Evolutionary conservation across 1,140 invertebrate species (phyloP).

Genomic region (Battus philenor): DNA sequence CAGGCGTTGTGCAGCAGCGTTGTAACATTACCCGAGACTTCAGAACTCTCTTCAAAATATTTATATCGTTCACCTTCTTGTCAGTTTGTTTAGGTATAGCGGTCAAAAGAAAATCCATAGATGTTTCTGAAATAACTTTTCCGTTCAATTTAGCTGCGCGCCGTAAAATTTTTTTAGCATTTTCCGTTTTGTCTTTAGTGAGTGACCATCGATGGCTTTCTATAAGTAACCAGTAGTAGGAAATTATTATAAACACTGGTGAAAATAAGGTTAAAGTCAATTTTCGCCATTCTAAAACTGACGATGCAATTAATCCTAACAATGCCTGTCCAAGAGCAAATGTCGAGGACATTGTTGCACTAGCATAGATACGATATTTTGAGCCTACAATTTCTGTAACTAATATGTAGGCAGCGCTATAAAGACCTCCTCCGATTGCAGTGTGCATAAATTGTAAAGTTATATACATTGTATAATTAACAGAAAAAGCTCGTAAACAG

Average conservation of each 20-base stretch:
- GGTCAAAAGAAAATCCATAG: slow-evolving; percentile 68
- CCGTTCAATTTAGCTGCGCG: slow-evolving; percentile 82
- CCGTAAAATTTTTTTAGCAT: slow-evolving; percentile 77
- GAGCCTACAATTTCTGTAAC: slow-evolving; percentile 87
- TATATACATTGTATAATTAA: slow-evolving; percentile 60
- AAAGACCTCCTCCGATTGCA: slow-evolving; percentile 57
- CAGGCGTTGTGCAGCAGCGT: slow-evolving; percentile 81
- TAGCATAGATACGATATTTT: slow-evolving; percentile 82
- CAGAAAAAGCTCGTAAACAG: slow-evolving; percentile 48
- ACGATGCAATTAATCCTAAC: slow-evolving; percentile 81
- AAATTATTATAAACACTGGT: slow-evolving; percentile 79
- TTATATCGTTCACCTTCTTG: slow-evolving; percentile 20
- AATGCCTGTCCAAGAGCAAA: slow-evolving; percentile 85
- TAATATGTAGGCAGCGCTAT: slow-evolving; percentile 62
- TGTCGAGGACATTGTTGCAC: slow-evolving; percentile 82
- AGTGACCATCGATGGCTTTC: slow-evolving; percentile 87
- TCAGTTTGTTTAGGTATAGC: slow-evolving; percentile 38
- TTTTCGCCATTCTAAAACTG: slow-evolving; percentile 82
- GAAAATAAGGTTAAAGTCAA: slow-evolving; percentile 81
- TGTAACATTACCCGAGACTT: slow-evolving; percentile 79
- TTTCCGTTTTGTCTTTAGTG: slow-evolving; percentile 81
- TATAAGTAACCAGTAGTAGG: slow-evolving; percentile 79
- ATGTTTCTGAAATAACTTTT: slow-evolving; percentile 71
- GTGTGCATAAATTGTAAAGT: slow-evolving; percentile 56
- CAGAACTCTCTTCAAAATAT: slow-evolving; percentile 67